Conservation (phyloP, 2,113 vertebrate species). For the Eira barbara region DNA sequence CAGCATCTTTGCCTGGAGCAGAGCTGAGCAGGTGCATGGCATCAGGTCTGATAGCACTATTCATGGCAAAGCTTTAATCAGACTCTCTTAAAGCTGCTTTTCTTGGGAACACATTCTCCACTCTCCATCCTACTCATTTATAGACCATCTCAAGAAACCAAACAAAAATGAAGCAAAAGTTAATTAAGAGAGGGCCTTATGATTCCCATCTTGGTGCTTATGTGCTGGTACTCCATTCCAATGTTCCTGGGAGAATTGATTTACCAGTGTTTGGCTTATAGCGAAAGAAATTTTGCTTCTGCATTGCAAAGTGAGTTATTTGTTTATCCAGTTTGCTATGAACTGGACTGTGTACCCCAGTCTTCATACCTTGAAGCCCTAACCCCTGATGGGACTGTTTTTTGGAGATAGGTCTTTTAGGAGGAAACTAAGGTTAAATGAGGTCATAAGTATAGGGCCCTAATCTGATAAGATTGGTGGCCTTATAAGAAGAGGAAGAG, state of each 20-base stretch:
- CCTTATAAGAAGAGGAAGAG: not conserved
- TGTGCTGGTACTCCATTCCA: not conserved
- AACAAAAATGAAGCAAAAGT: not conserved
- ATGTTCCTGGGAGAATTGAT: not conserved
- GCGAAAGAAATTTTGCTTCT: not conserved
- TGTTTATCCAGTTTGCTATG: not conserved
- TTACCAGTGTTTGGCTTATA: not conserved
- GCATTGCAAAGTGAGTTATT: not conserved
- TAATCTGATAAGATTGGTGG: not conserved
- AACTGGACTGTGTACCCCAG: not conserved
- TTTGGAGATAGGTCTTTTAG: not conserved
- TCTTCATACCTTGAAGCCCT: not conserved
- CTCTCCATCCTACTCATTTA: not conserved
- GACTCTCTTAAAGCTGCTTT: not conserved
- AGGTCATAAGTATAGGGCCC: not conserved
- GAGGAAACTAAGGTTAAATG: not conserved
- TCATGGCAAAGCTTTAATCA: not conserved
- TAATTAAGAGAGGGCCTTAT: not conserved
- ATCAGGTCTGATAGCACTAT: not conserved
- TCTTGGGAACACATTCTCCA: not conserved
- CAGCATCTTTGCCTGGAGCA: not conserved
- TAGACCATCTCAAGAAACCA: not conserved
- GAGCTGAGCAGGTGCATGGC: not conserved
- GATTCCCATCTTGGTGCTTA: not conserved
- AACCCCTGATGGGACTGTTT: not conserved